Conservation (phyloP, 2,113 vertebrate species). For the Physeter macrocephalus region DNA sequence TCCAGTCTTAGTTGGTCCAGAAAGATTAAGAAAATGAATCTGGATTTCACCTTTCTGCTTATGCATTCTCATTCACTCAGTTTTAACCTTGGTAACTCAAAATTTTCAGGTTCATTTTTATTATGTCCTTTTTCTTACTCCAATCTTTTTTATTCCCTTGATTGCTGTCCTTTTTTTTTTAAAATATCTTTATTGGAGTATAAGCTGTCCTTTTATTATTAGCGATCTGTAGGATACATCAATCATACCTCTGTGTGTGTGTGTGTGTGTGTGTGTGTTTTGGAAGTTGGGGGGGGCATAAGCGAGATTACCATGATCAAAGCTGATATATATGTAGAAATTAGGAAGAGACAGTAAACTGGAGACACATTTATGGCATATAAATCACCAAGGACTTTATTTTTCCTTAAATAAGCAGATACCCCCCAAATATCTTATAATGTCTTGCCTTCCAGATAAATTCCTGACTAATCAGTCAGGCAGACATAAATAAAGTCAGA, state of each 20-base stretch:
- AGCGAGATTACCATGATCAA: background rate
- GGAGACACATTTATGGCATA: background rate
- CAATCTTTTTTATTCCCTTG: background rate
- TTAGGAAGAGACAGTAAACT: background rate
- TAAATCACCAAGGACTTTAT: background rate
- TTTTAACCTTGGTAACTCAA: constrained; percentile 31
- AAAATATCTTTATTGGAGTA: no score
- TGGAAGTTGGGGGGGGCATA: background rate
- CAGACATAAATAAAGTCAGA: background rate
- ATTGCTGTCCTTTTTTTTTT: background rate
- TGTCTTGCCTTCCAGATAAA: background rate
- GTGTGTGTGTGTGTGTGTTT: background rate
- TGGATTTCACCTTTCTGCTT: background rate
- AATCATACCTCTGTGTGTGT: background rate
- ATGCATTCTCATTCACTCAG: background rate
- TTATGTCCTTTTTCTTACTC: background rate
- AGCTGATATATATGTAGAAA: background rate
- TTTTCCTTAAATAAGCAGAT: background rate
- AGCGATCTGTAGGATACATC: background rate
- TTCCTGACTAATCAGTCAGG: background rate
- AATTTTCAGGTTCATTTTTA: background rate
- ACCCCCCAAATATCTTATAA: background rate
- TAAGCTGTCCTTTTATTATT: background rate
- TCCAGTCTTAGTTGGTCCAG: constrained; percentile 6
- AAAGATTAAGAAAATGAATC: constrained; percentile 35